Base-by-base conservation (phyloP, 1,140 invertebrate genomes). In the Nasonia longicornis region DNA sequence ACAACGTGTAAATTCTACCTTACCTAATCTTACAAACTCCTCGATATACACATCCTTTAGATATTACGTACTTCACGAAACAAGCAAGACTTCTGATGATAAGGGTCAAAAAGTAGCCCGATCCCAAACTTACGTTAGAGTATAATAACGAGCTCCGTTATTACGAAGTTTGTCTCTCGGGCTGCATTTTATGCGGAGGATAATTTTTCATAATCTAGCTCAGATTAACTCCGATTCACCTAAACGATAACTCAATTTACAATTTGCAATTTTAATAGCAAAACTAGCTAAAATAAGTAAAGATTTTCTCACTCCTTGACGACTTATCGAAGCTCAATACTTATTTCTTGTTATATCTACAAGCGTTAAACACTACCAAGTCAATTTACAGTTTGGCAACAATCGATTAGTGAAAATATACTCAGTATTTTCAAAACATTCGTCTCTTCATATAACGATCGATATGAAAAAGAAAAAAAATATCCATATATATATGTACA, bases 331-430 rank as follows among this genome's bases (percentile, higher is more conserved):
- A 42, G 63, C 81, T 82, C 66, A 75, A 74, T 79, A 79, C 77
- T 79, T 10, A 79, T 82, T 79, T 82, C 45, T 69, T 67, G 48
- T 78, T 69, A 74, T 78, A 78, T 82, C 58, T 82, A 83, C 38
- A 52, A 73, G 12, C 22, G 7, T 4, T 80, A 75, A 76, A 42
- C 22, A 80, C 73, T 71, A 75, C 29, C 31, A 67, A 8, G 35
- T 71, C n/a, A 83, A 83, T 83, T 74, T 83, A 83, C 79, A 77
- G 69, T 83, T 83, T 83, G 82, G 78, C 78, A 83, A 83, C 79
- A 52, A 70, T 81, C 31, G 48, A 81, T 66, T 42, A 66, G 42
- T 64, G 8, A 64, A 72, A 72, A 80, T 64, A 14, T 52, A 48
- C 48, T 3, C 1, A 45, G 22, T 74, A 58, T 42, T 52, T 26